Evolutionary conservation across 2,113 vertebrate genomes (phyloP).

Genomic region (Ictidomys tridecemlineatus): DNA sequence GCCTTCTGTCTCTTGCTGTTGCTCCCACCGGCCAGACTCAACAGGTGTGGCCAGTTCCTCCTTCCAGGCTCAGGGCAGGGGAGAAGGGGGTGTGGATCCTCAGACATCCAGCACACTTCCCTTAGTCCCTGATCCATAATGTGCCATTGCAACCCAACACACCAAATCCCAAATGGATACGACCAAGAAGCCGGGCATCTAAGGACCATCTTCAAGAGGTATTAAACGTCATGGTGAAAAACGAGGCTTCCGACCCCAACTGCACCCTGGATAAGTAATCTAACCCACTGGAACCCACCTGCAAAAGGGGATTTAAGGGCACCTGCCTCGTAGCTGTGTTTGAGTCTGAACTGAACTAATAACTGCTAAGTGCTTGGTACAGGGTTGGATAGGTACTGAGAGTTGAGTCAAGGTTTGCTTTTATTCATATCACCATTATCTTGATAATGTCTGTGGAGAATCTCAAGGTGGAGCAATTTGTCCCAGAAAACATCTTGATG

Average conservation of each 20-base stretch:
- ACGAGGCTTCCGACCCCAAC: not conserved
- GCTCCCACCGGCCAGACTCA: not conserved
- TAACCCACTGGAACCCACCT: not conserved
- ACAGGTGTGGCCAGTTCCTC: not conserved
- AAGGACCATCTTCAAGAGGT: not conserved
- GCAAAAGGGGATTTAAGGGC: not conserved
- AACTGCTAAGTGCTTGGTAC: not conserved
- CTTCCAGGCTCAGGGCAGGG: not conserved
- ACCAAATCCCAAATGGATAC: not conserved
- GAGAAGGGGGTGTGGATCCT: not conserved
- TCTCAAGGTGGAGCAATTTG: not conserved
- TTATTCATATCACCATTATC: not conserved
- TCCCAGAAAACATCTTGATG: not conserved
- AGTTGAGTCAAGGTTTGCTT: not conserved
- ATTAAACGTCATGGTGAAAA: not conserved
- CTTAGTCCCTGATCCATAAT: not conserved
- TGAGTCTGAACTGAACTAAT: not conserved
- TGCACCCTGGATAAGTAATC: not conserved
- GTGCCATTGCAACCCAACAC: not conserved
- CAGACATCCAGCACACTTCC: not conserved
- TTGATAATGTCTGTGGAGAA: not conserved
- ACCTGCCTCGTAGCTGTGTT: not conserved
- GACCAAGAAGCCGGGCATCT: not conserved
- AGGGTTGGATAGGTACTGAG: rapidly evolving
- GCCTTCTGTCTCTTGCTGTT: not conserved